A percentile compares a stretch with the other conserved stretches of the same genome.
These are phyloP conservation scores for Trogon melanurus DNA, from an alignment of 2,113 vertebrate genomes.

Conservation along the genomic window DNA sequence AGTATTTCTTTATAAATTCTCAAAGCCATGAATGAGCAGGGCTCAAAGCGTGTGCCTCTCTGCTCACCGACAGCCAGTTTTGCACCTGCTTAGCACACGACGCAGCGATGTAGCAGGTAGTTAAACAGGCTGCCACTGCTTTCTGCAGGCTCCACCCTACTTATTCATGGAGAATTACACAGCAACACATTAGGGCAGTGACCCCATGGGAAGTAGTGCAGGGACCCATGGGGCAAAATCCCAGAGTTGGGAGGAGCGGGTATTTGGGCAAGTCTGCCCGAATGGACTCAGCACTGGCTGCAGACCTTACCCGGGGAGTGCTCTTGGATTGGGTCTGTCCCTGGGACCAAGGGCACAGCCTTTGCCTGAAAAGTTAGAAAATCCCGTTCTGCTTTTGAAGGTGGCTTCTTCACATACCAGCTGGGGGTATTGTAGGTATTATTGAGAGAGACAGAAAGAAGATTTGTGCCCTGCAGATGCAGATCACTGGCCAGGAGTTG, in stretches of 20 bases:
- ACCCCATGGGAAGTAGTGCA: accelerated
- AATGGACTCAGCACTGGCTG: background rate
- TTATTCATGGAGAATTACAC: accelerated
- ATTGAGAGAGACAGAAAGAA: background rate
- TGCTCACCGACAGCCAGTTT: background rate
- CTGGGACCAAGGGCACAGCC: background rate
- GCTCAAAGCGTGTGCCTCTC: background rate
- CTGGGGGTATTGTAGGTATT: background rate
- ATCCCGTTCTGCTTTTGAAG: background rate
- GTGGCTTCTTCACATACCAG: background rate
- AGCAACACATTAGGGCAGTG: background rate
- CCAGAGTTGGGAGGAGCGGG: background rate
- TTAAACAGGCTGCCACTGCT: background rate
- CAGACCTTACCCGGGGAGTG: background rate
- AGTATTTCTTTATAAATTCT: background rate
- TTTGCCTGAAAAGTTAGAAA: background rate
- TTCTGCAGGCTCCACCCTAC: background rate
- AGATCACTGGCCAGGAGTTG: background rate
- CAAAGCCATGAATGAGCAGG: background rate
- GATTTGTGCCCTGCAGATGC: background rate
- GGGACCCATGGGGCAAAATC: background rate
- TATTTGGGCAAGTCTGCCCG: background rate
- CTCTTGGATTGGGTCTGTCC: background rate
- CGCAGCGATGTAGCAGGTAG: background rate
- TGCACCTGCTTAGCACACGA: background rate